phyloP scores from a whole-genome alignment of 2,113 vertebrate species.

The Elachura formosa region DNA sequence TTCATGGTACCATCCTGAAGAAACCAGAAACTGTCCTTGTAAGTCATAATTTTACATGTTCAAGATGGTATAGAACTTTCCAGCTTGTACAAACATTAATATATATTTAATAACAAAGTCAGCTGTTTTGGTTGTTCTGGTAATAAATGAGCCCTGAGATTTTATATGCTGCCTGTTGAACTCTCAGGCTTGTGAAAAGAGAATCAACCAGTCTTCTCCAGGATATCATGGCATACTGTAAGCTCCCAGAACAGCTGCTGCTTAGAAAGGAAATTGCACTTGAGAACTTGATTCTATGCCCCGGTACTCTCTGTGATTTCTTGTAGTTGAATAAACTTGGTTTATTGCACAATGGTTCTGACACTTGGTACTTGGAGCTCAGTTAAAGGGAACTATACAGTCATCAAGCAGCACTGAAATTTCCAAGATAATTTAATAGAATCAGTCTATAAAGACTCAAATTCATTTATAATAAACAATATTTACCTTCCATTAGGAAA shows the following conservation, averaged over 20 bases:
- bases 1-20: not conserved
- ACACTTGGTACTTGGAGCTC: not conserved
- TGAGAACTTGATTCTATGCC: not conserved
- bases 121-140: not conserved
- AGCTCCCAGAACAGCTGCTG: not conserved
- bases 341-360: not conserved
- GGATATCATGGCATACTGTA: not conserved
- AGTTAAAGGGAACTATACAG: not conserved
- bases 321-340: not conserved
- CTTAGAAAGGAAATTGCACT: not conserved
- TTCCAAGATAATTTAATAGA: not conserved
- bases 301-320: not conserved
- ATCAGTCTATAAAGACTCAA: not conserved
- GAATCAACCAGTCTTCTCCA: not conserved
- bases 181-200: not conserved
- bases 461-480: not conserved
- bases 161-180: not conserved
- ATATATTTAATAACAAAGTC: not conserved
- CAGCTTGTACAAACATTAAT: not conserved
- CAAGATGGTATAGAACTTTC: not conserved
- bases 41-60: not conserved
- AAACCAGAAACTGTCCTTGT: not conserved
- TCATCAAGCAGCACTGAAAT: not conserved
- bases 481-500: not conserved
- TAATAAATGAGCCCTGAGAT: not conserved